phyloP scores from a whole-genome alignment of 2,888 invertebrate species.

The Pandemis corylana region DNA sequence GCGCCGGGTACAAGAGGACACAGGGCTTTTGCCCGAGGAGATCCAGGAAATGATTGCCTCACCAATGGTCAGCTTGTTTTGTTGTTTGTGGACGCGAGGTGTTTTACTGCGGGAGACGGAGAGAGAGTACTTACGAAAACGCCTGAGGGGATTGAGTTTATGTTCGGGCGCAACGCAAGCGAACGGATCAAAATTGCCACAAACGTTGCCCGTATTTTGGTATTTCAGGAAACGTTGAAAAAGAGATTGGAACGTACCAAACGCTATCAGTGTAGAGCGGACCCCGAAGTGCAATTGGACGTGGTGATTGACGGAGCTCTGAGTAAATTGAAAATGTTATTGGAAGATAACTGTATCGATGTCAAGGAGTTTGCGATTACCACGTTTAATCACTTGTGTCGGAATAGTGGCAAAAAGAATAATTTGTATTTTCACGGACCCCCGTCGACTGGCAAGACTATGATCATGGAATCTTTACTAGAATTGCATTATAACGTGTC shows the following conservation, averaged over 20 bases:
- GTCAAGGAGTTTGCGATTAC: not conserved
- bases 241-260: not conserved
- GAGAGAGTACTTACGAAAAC: not conserved
- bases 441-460: slow-evolving; percentile 44
- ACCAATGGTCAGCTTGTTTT: slow-evolving; percentile 12
- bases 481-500: slow-evolving; percentile 40
- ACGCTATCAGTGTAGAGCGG: not conserved
- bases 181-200: not conserved
- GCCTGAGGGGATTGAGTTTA: not conserved
- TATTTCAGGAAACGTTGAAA: not conserved
- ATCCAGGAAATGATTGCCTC: not conserved
- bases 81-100: not conserved
- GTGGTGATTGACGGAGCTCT: not conserved
- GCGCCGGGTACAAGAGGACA: slow-evolving; percentile 7
- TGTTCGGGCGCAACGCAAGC: not conserved
- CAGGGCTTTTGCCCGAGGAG: not conserved
- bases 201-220: not conserved
- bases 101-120: slow-evolving; percentile 11
- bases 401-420: not conserved
- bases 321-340: not conserved
- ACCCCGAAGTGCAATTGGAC: not conserved
- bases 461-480: slow-evolving; percentile 48
- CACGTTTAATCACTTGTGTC: not conserved
- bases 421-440: slow-evolving; percentile 1
- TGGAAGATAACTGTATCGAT: not conserved